phyloP scores from a whole-genome alignment of 2,888 invertebrate species.

The Syritta pipiens region DNA sequence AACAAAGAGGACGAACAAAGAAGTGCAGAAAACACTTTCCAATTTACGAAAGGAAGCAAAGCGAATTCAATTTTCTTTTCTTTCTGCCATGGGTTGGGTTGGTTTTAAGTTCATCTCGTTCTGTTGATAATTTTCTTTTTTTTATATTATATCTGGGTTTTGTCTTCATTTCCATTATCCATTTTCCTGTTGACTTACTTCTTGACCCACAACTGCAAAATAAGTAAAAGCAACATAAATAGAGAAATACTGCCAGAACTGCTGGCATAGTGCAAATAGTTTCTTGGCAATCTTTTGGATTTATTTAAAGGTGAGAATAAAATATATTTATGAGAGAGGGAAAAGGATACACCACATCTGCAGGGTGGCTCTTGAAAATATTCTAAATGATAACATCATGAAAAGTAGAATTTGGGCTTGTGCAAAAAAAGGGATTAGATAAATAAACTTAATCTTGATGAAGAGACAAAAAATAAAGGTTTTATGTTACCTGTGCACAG shows the following conservation, averaged over 20 bases:
- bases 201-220: constrained; percentile 48
- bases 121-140: neutral
- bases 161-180: constrained; percentile 46
- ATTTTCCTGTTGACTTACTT: constrained; percentile 48
- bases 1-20: constrained; percentile 17
- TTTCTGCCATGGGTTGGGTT: neutral
- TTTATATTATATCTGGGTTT: neutral
- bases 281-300: constrained; percentile 20
- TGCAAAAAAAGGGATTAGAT: too few relatives aligned
- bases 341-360: too few relatives aligned
- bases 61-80: constrained; percentile 31
- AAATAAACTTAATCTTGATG: too few relatives aligned
- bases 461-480: too few relatives aligned
- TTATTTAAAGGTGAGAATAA: constrained; percentile 10
- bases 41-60: constrained; percentile 34
- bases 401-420: too few relatives aligned
- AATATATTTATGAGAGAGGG: too few relatives aligned
- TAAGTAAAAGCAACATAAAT: constrained; percentile 41
- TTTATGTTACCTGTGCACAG: too few relatives aligned
- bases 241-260: constrained; percentile 4
- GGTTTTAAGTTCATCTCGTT: constrained; percentile 11
- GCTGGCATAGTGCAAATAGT: constrained; percentile 39
- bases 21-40: constrained; percentile 24
- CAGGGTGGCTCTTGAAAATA: too few relatives aligned
- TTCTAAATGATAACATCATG: too few relatives aligned